Evolutionary conservation across 2,113 vertebrate genomes (phyloP).

Genomic region (Dicerorhinus sumatrensis): DNA sequence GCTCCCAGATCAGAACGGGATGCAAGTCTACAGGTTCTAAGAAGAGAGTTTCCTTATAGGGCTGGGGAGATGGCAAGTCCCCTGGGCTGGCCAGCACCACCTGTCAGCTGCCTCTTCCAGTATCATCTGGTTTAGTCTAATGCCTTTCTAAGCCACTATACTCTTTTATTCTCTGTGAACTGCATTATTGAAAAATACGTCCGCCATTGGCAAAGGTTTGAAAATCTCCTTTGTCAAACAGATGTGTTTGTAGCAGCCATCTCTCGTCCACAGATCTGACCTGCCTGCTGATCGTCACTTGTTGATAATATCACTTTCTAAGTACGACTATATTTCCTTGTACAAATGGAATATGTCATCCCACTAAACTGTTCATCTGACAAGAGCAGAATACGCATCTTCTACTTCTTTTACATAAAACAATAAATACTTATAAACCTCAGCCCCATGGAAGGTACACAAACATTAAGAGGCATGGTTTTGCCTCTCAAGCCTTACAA

Average conservation of each 20-base stretch:
- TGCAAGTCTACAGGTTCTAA: not conserved
- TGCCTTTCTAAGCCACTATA: not conserved
- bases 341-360: not conserved
- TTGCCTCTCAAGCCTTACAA: not conserved
- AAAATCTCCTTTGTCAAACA: not conserved
- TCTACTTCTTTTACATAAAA: not conserved
- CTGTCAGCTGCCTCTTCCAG: not conserved
- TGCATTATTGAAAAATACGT: not conserved
- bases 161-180: not conserved
- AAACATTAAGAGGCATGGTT: not conserved
- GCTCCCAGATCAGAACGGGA: not conserved
- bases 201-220: not conserved
- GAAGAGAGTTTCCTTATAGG: not conserved
- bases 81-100: not conserved
- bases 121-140: not conserved
- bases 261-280: not conserved
- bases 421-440: not conserved
- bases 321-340: not conserved
- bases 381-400: not conserved
- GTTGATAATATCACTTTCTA: not conserved
- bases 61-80: not conserved
- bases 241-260: not conserved
- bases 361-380: not conserved
- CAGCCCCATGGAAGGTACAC: not conserved
- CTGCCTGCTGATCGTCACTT: not conserved